Conservation (phyloP, 2,888 invertebrate genomes). For the Stenodera caucasica region DNA sequence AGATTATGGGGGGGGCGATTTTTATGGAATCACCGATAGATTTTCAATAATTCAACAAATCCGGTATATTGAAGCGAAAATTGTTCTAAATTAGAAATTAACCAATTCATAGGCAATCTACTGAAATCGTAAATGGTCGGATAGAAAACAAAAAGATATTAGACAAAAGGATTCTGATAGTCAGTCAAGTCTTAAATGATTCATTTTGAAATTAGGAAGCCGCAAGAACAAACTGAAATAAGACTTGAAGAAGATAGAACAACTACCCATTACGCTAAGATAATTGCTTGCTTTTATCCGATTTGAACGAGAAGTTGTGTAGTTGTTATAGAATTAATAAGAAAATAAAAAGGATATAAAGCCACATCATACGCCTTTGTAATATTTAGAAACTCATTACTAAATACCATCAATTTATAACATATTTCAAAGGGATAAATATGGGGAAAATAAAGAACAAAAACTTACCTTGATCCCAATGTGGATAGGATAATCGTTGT, state of each 20-base stretch:
- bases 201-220: constrained; percentile 30
- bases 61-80: too few species aligned
- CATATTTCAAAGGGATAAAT: constrained; percentile 7
- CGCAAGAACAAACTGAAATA: constrained; percentile 29
- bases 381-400: background rate
- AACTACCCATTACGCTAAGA: constrained; percentile 14
- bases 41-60: too few species aligned
- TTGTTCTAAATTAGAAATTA: too few species aligned
- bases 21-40: too few species aligned
- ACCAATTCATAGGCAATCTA: too few species aligned
- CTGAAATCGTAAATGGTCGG: too few species aligned
- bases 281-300: constrained; percentile 27
- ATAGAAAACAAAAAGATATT: background rate
- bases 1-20: too few species aligned
- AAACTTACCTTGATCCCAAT: constrained; percentile 66
- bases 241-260: constrained; percentile 16
- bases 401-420: too few species aligned
- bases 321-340: background rate
- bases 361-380: background rate
- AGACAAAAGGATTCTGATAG: background rate
- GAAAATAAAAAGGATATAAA: background rate
- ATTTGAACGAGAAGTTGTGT: constrained; percentile 15
- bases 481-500: constrained; percentile 63
- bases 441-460: background rate
- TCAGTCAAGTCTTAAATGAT: constrained; percentile 20